phyloP scores from a whole-genome alignment of 2,888 invertebrate species.

The Pediacus dermestoides region DNA sequence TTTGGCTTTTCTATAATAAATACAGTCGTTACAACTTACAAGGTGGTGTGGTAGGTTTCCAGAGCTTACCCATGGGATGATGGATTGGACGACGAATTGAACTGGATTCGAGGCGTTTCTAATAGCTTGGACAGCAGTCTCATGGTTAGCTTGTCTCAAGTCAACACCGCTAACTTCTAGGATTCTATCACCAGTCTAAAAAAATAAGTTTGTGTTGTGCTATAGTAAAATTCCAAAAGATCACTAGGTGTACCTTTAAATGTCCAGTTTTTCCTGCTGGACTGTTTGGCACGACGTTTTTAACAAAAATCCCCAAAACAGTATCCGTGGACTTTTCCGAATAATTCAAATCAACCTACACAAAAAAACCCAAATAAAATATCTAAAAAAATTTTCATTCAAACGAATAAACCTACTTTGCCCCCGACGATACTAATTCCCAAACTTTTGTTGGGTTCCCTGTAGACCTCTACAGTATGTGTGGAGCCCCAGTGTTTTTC shows the following conservation, averaged over 20 bases:
- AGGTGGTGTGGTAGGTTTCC: not conserved
- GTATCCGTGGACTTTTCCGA: constrained; percentile 54
- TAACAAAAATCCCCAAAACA: constrained; percentile 95
- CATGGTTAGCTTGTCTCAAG: constrained; percentile 87
- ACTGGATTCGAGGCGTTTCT: constrained; percentile 87
- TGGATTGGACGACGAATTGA: constrained; percentile 82
- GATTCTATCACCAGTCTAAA: constrained; percentile 82
- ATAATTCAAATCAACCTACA: constrained; percentile 69
- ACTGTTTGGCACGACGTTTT: constrained; percentile 90
- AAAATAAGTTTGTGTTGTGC: constrained; percentile 19
- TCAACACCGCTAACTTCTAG: constrained; percentile 89
- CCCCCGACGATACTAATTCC: constrained; percentile 98
- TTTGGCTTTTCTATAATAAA: constrained; percentile 21
- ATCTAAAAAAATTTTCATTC: constrained; percentile 8
- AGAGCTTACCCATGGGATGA: constrained; percentile 72
- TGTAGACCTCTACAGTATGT: constrained; percentile 67
- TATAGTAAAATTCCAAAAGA: not conserved
- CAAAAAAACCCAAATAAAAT: constrained; percentile 19
- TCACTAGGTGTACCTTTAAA: constrained; percentile 61
- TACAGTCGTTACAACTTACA: constrained; percentile 1
- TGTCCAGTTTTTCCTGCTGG: constrained; percentile 90
- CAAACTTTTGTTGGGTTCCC: constrained; percentile 75
- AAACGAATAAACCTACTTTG: constrained; percentile 57
- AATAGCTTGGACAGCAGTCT: constrained; percentile 91
- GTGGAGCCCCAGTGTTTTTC: constrained; percentile 83